phyloP scores from a whole-genome alignment of 2,888 invertebrate genomes.

The Salpingus planirostris region DNA sequence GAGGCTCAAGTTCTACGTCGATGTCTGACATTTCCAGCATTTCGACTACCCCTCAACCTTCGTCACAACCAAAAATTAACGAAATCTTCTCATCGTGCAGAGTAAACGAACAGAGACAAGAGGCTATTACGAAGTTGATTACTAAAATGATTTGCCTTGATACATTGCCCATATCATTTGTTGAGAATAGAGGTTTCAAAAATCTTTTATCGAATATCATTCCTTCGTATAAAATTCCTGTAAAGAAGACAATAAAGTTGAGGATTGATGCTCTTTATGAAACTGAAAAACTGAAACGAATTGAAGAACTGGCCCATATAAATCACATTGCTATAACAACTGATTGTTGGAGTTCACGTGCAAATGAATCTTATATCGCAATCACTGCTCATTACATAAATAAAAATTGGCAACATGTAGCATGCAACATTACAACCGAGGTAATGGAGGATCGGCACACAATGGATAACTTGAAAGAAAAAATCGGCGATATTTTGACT shows the following conservation, averaged over 20 bases:
- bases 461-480: conserved; percentile 15
- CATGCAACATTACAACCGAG: conserved; percentile 16
- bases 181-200: conserved; percentile 9
- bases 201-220: conserved; percentile 3
- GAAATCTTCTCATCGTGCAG: conserved; percentile 2
- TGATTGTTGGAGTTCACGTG: conserved; percentile 22
- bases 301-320: not conserved
- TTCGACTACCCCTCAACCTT: no score
- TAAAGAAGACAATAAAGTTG: not conserved
- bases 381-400: conserved; percentile 19
- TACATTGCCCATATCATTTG: conserved; percentile 10
- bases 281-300: conserved; percentile 1
- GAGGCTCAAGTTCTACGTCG: no score
- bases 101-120: conserved; percentile 12
- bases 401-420: conserved; percentile 14
- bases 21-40: no score
- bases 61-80: conserved; percentile 3
- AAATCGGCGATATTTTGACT: conserved; percentile 14
- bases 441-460: conserved; percentile 18
- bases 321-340: conserved; percentile 14
- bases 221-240: conserved; percentile 2
- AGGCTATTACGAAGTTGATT: conserved; percentile 12
- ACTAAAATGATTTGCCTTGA: conserved; percentile 14
- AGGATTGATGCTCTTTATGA: conserved; percentile 1
- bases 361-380: conserved; percentile 19